These are phyloP conservation scores for Cylindroiulus punctatus DNA, from an alignment of 2,888 invertebrate genomes.

Conservation along the genomic window DNA sequence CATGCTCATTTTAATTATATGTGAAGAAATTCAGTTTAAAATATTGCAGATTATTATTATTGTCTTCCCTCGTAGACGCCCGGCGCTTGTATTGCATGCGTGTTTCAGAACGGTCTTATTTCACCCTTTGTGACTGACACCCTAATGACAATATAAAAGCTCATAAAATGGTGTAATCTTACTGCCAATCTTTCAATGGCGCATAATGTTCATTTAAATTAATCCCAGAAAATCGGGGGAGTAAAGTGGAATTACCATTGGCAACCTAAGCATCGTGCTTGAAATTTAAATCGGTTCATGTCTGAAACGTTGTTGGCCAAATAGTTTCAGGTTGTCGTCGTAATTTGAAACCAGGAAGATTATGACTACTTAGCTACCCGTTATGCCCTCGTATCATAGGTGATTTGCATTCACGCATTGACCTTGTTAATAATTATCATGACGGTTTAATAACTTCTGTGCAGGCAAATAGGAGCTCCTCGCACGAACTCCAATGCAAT, in stretches of 20 bases:
- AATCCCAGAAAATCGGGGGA: conserved; percentile 45
- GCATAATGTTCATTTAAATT: conserved; percentile 44
- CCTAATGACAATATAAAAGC: conserved; percentile 47
- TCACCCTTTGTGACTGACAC: conserved; percentile 40
- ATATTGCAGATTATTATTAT: neutral
- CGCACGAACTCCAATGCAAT: conserved; percentile 17
- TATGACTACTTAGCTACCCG: conserved; percentile 44
- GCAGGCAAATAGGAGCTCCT: neutral
- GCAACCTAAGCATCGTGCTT: conserved; percentile 38
- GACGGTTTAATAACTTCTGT: conserved; percentile 17
- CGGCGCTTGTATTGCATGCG: neutral
- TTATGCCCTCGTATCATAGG: neutral
- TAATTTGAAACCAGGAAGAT: conserved; percentile 35
- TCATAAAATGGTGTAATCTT: conserved; percentile 47
- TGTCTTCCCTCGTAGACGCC: neutral
- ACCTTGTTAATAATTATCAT: conserved; percentile 44
- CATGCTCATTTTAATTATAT: no score
- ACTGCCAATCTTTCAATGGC: conserved; percentile 47
- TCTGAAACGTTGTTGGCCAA: conserved; percentile 39
- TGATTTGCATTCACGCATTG: conserved; percentile 47
- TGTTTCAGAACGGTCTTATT: conserved; percentile 17
- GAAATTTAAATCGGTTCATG: conserved; percentile 47
- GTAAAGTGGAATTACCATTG: conserved; percentile 44
- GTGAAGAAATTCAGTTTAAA: no score
- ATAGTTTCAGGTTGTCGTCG: conserved; percentile 39